Conservation (phyloP, 2,888 invertebrate species). For the Plagodis dolabraria region DNA sequence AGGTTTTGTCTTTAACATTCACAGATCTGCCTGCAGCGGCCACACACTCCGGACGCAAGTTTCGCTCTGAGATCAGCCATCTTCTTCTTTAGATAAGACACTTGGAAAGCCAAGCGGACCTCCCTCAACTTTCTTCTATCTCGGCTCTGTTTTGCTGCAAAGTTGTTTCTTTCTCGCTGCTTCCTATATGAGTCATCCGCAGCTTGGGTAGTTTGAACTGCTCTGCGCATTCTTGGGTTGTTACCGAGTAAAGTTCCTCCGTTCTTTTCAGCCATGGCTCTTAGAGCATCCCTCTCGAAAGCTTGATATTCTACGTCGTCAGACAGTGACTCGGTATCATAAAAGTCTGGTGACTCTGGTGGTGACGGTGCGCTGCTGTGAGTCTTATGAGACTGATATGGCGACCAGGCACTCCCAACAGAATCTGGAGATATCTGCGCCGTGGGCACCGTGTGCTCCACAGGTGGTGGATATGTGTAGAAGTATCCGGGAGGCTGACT, state of each 20-base stretch:
- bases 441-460: constrained; percentile 48
- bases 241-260: constrained; percentile 83
- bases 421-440: constrained; percentile 59
- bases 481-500: constrained; percentile 43
- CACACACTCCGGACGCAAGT: constrained; percentile 79
- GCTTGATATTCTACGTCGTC: constrained; percentile 87
- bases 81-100: constrained; percentile 94
- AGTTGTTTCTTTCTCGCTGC: constrained; percentile 95
- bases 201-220: constrained; percentile 61
- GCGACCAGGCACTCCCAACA: constrained; percentile 49
- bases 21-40: constrained; percentile 48
- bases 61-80: constrained; percentile 91
- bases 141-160: constrained; percentile 96
- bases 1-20: constrained; percentile 38
- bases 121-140: constrained; percentile 95
- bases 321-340: constrained; percentile 59
- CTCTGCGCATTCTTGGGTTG: constrained; percentile 90
- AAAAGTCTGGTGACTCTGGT: constrained; percentile 66
- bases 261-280: constrained; percentile 87
- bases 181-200: constrained; percentile 94
- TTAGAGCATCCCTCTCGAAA: constrained; percentile 88
- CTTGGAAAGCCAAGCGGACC: constrained; percentile 95
- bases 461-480: constrained; percentile 44
- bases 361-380: constrained; percentile 63
- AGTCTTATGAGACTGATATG: constrained; percentile 34